Evolutionary conservation across 1,140 invertebrate species (phyloP).

Genomic region (Platyscapa corneri): DNA sequence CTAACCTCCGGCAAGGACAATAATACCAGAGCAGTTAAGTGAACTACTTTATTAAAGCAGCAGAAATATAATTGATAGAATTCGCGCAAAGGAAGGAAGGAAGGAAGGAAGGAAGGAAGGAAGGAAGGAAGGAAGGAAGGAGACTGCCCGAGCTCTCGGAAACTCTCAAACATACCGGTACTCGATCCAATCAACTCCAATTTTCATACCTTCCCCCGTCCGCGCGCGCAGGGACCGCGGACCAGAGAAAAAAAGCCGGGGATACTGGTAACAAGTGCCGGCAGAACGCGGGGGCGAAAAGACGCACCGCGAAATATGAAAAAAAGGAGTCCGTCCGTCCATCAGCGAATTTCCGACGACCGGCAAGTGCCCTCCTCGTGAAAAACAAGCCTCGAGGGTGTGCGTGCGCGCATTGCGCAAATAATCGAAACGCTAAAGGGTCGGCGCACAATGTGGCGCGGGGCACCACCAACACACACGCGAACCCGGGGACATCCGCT

Average conservation of each 20-base stretch:
- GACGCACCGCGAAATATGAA: background rate
- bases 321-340: background rate
- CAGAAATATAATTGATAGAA: background rate
- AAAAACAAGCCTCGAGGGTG: background rate
- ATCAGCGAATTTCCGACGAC: background rate
- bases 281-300: background rate
- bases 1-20: background rate
- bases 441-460: background rate
- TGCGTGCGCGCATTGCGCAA: background rate
- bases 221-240: background rate
- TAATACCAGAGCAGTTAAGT: background rate
- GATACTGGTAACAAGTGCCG: background rate
- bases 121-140: too few species aligned
- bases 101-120: too few species aligned
- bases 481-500: background rate
- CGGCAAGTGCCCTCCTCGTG: background rate
- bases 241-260: too few species aligned
- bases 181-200: background rate
- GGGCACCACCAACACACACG: background rate
- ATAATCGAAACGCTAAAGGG: conserved; percentile 40
- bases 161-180: too few species aligned
- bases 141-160: too few species aligned
- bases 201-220: background rate
- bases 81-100: background rate
- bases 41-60: background rate